phyloP scores from a whole-genome alignment of 2,113 vertebrate genomes.

The Mixornis gularis region DNA sequence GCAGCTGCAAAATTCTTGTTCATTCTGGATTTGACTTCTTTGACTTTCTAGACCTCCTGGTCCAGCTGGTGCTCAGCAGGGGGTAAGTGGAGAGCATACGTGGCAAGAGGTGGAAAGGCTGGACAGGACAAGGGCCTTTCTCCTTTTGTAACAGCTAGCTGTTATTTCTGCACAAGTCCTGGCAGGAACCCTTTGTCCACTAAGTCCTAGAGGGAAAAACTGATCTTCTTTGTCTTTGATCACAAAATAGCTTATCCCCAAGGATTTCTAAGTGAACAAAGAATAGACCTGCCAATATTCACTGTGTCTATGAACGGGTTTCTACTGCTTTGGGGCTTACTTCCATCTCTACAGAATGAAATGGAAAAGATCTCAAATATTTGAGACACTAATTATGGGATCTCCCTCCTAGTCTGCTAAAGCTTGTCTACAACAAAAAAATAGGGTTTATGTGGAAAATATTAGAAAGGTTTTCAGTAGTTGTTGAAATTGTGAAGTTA shows the following conservation, averaged over 20 bases:
- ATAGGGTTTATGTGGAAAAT: not conserved
- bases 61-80: rapidly evolving
- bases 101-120: not conserved
- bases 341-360: not conserved
- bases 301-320: not conserved
- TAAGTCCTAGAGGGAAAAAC: not conserved
- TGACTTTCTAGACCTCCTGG: not conserved
- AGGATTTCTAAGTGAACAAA: not conserved
- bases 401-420: not conserved
- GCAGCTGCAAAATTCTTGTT: not conserved
- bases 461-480: not conserved
- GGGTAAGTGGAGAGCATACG: not conserved
- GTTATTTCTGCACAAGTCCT: not conserved
- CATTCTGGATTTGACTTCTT: not conserved
- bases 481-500: not conserved
- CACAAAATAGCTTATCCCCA: not conserved
- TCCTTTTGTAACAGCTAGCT: not conserved
- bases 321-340: not conserved
- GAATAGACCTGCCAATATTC: not conserved
- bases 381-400: not conserved
- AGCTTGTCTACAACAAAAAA: not conserved
- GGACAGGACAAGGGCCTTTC: not conserved
- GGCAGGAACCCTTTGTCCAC: not conserved
- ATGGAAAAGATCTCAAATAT: not conserved
- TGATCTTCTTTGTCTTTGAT: not conserved